Evolutionary conservation across 2,113 vertebrate species (phyloP), one percentile per base, ranked within the genome.

Genomic region (Forbesichthys agassizii): DNA sequence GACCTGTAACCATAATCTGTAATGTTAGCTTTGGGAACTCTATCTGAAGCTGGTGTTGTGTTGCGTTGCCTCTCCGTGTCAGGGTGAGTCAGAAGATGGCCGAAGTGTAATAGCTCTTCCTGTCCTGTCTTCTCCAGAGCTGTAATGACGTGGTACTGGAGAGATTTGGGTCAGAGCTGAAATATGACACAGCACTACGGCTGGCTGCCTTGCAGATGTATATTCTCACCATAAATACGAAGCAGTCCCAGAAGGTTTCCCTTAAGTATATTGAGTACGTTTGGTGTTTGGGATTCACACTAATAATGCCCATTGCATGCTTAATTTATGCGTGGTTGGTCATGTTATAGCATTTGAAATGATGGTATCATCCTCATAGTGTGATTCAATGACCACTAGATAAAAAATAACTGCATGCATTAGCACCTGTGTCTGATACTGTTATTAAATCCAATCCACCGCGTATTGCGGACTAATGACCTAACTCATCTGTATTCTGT

Each of bases 211-310:
- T 99, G 77, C 98, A 99, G 87, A 98, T 99, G 97, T 98, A 98
- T 83, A 96, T 98, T 83, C 94, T 97, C 69, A 98, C 96, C 14
- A 93, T 98, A 75, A 97, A 95, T 84, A 96, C 96, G 83, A 98
- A 96, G 84, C 96, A 98, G 83, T 96, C 95, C 0, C 97, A 98
- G 92, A 99, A 98, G 90, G 97, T 98, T 82, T 98, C 98, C 4
- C 93, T 99, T 67, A 99, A 99, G 79, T 99, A 98, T 71, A 98
- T 99, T 58, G 96, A 99, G 98, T 99, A 92, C 96, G 96, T 96
- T 27, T 20, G 27, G 9, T 11, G 48, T 10, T 71, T 63, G 74
- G 33, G 47, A 48, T 79, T 71, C 56, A 79, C 52, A 20, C 42
- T 49, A 42, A 0, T 20, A n/a, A 53, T 33, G 54, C n/a, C 36